Percentiles rank a stretch among this genome's conserved stretches.
Evolutionary conservation across 2,113 vertebrate species (phyloP).

Genomic region (Gobius niger): DNA sequence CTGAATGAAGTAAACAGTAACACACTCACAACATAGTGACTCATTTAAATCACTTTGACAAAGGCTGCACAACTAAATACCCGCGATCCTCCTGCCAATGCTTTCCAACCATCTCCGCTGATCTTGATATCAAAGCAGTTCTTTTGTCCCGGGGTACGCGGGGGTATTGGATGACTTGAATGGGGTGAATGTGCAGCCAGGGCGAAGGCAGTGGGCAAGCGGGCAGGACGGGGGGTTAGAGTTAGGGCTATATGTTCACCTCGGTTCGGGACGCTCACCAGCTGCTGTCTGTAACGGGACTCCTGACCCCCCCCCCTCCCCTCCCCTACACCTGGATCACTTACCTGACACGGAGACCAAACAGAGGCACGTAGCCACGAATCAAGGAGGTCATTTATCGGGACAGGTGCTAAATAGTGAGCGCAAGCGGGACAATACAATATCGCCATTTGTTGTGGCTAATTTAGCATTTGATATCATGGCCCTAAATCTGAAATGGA

Average conservation of each 20-base stretch:
- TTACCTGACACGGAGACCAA: constrained; percentile 56
- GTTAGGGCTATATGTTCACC: constrained; percentile 57
- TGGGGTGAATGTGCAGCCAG: constrained; percentile 42
- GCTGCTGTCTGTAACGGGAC: constrained; percentile 76
- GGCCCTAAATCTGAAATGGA: too few species aligned
- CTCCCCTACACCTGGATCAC: constrained; percentile 64
- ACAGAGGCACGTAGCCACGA: constrained; percentile 23
- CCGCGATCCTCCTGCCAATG: constrained; percentile 35
- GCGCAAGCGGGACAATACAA: too few species aligned
- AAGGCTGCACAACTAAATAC: constrained; percentile 47
- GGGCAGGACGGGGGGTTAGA: constrained; percentile 32
- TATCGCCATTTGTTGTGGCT: too few species aligned
- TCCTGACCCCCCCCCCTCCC: constrained; percentile 56
- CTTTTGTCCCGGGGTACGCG: constrained; percentile 57
- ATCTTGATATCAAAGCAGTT: constrained; percentile 72
- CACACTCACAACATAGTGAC: constrained; percentile 51
- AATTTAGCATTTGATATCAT: too few species aligned
- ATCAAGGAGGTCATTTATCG: too few species aligned
- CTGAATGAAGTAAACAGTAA: constrained; percentile 19
- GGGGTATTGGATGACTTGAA: constrained; percentile 67
- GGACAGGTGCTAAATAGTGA: too few species aligned
- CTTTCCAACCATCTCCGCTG: constrained; percentile 49
- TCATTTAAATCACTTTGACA: constrained; percentile 55
- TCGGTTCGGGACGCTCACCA: constrained; percentile 63
- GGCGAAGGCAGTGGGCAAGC: constrained; percentile 6